A percentile compares a stretch with the other conserved stretches of the same genome.
Conservation (phyloP, 35 echinoderm and acorn worm species). For the Hemicentrotus pulcherrimus region DNA sequence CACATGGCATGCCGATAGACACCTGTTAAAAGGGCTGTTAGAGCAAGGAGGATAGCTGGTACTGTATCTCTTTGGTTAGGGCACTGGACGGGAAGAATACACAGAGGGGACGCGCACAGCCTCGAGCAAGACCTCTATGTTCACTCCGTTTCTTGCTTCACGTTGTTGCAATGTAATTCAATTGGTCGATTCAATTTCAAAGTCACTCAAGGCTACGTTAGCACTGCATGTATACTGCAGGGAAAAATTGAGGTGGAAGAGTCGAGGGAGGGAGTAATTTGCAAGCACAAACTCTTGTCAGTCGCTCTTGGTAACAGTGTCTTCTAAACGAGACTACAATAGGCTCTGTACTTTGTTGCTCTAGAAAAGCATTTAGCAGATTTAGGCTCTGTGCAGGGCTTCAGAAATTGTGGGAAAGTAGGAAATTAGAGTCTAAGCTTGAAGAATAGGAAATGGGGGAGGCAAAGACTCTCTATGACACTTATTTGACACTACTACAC, state of each 20-base stretch:
- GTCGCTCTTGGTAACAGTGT: too few species aligned
- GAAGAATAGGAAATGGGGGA: too few species aligned
- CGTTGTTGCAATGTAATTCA: slow-evolving; percentile 38
- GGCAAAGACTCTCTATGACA: too few species aligned
- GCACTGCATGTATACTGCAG: not conserved
- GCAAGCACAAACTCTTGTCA: not conserved
- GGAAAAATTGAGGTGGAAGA: not conserved
- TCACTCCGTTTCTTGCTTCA: not conserved
- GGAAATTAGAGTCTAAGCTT: too few species aligned
- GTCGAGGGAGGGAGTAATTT: not conserved
- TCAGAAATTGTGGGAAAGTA: too few species aligned
- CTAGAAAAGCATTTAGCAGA: too few species aligned
- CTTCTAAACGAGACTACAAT: too few species aligned
- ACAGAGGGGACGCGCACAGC: not conserved
- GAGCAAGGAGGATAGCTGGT: too few species aligned
- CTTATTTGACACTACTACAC: too few species aligned
- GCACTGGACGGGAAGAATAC: not conserved
- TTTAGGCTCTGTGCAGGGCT: too few species aligned
- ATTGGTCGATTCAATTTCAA: slow-evolving; percentile 39
- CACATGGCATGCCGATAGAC: not conserved
- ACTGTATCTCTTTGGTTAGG: too few species aligned
- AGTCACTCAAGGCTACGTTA: not conserved
- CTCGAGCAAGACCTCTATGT: not conserved
- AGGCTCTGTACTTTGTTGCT: too few species aligned
- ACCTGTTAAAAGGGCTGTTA: not conserved